Percentiles rank a stretch among this genome's conserved stretches.
phyloP scores from a whole-genome alignment of 2,113 vertebrate genomes.

The Calyptomena viridis region DNA sequence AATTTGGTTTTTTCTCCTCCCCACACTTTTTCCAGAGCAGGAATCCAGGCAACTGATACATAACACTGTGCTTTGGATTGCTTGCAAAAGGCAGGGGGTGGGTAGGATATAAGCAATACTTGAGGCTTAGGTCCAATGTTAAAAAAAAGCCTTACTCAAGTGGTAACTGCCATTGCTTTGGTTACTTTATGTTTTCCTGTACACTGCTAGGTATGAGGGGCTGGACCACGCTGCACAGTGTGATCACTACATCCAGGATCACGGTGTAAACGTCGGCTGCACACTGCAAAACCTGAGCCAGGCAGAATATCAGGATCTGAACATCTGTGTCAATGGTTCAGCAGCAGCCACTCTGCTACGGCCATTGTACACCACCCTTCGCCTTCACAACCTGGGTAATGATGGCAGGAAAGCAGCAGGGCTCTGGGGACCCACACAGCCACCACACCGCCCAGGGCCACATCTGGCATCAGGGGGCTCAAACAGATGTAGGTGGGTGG shows the following conservation, averaged over 20 bases:
- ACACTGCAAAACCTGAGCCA: constrained; percentile 63
- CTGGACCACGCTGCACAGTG: constrained; percentile 73
- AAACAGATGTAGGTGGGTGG: not conserved
- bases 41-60: not conserved
- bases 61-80: not conserved
- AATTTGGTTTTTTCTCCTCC: not conserved
- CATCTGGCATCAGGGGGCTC: rapidly evolving
- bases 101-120: not conserved
- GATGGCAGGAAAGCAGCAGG: not conserved
- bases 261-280: constrained; percentile 71
- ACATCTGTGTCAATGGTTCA: constrained; percentile 84
- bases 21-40: not conserved
- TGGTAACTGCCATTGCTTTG: not conserved
- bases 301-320: constrained; percentile 83
- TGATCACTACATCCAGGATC: constrained; percentile 62
- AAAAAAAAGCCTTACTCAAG: not conserved
- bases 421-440: rapidly evolving
- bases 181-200: not conserved
- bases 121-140: not conserved
- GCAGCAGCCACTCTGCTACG: constrained; percentile 46
- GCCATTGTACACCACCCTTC: constrained; percentile 73
- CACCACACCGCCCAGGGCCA: rapidly evolving
- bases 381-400: constrained; percentile 84
- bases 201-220: constrained; percentile 74
- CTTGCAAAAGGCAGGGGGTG: not conserved